Percentiles rank a stretch among this genome's conserved stretches.
phyloP scores from a whole-genome alignment of 1,140 invertebrate species.

The Drosophila willistoni region DNA sequence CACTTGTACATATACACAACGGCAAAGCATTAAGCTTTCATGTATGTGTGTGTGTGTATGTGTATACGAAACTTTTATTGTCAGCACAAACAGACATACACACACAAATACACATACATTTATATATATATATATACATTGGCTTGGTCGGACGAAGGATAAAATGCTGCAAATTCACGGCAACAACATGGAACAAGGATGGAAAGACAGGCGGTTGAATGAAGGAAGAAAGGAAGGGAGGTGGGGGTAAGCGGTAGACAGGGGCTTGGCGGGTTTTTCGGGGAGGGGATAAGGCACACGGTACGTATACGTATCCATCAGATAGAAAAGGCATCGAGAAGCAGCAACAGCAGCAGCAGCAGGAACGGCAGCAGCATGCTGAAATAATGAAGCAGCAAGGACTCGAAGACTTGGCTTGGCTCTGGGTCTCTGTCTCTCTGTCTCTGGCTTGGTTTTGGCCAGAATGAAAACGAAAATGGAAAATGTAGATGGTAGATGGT shows the following conservation, averaged over 20 bases:
- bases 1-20: conserved; percentile 14
- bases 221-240: too few species aligned
- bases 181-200: conserved; percentile 57
- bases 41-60: conserved; percentile 54
- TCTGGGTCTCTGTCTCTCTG: conserved; percentile 40
- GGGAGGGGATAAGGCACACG: conserved; percentile 54
- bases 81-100: conserved; percentile 78
- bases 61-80: conserved; percentile 77
- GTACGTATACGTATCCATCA: conserved; percentile 81
- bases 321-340: conserved; percentile 79
- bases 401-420: conserved; percentile 63
- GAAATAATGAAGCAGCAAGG: conserved; percentile 81
- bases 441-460: conserved; percentile 29
- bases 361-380: conserved; percentile 61
- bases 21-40: conserved; percentile 73
- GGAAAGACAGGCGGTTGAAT: conserved; percentile 27
- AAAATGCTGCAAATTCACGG: conserved; percentile 79
- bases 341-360: conserved; percentile 13
- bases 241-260: neutral
- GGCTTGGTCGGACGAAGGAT: conserved; percentile 71
- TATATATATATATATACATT: conserved; percentile 33
- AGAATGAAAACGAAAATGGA: conserved; percentile 81
- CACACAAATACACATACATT: conserved; percentile 46
- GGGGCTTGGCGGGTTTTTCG: conserved; percentile 6
- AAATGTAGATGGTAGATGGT: conserved; percentile 51